These are phyloP conservation scores for Trichomalopsis sarcophagae DNA, from an alignment of 1,140 invertebrate genomes.

Conservation along the genomic window DNA sequence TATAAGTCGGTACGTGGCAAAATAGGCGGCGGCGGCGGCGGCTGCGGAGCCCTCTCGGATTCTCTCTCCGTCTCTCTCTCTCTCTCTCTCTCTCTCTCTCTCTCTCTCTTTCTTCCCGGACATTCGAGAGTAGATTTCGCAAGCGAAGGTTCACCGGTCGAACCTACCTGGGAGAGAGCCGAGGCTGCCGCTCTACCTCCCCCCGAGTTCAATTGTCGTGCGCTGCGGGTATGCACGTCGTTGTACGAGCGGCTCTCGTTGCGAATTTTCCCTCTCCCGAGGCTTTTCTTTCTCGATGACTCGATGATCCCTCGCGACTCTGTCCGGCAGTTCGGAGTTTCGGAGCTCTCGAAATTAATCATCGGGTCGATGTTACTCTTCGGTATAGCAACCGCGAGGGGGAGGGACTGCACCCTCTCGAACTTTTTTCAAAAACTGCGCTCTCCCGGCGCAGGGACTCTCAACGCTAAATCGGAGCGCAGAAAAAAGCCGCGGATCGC, in stretches of 20 bases:
- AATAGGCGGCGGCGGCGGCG: slow-evolving; percentile 7
- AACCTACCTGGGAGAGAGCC: not conserved
- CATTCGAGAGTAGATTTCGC: slow-evolving; percentile 24
- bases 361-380: too few species aligned
- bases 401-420: too few species aligned
- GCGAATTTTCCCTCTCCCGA: not conserved
- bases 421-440: too few species aligned
- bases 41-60: not conserved
- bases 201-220: not conserved
- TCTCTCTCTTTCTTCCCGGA: not conserved
- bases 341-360: too few species aligned
- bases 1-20: slow-evolving; percentile 22
- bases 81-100: not conserved
- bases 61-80: slow-evolving; percentile 8
- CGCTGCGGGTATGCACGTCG: too few species aligned
- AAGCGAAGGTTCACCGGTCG: slow-evolving; percentile 15
- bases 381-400: too few species aligned
- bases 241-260: not conserved
- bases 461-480: slow-evolving; percentile 6
- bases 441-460: not conserved
- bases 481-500: not conserved
- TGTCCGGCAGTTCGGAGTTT: too few species aligned
- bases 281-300: not conserved
- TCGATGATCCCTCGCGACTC: too few species aligned
- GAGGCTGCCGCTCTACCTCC: slow-evolving; percentile 30